phyloP scores from a whole-genome alignment of 2,797 vertebrate genomes.

The Argyrosomus regius region DNA sequence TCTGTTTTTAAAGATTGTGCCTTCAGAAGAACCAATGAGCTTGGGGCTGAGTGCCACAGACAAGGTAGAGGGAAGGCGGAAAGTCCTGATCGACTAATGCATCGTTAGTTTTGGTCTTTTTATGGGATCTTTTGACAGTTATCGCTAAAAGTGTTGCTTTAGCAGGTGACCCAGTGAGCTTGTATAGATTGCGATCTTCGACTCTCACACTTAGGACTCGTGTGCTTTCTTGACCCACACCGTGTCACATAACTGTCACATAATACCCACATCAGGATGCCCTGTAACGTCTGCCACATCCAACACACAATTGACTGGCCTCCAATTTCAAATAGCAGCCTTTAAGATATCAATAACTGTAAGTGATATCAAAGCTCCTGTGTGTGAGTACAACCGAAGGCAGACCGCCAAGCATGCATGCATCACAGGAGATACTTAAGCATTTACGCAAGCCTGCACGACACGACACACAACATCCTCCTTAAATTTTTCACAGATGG shows the following conservation, averaged over 20 bases:
- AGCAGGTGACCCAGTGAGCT: not conserved
- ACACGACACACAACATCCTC: not conserved
- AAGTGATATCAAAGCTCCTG: slow-evolving; percentile 46
- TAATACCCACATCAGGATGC: slow-evolving; percentile 29
- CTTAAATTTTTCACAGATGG: slow-evolving; percentile 28
- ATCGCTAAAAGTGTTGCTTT: not conserved
- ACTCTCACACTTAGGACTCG: slow-evolving; percentile 5
- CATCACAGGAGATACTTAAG: not conserved
- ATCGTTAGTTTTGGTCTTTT: not conserved
- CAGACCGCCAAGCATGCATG: not conserved
- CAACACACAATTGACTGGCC: slow-evolving; percentile 19
- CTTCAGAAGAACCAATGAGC: not conserved
- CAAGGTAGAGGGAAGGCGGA: not conserved
- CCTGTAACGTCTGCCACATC: slow-evolving; percentile 17
- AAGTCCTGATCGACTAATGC: not conserved
- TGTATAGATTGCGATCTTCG: slow-evolving; percentile 6
- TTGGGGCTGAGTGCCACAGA: not conserved
- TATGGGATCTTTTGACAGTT: not conserved
- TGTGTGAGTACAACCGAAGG: slow-evolving; percentile 27
- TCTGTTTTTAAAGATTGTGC: not conserved
- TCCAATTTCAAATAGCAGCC: slow-evolving; percentile 39
- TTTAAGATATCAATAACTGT: slow-evolving; percentile 51
- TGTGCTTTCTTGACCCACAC: slow-evolving; percentile 28
- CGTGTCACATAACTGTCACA: slow-evolving; percentile 49
- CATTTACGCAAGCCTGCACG: not conserved